These are phyloP conservation scores for Pegoplata infirma DNA, from an alignment of 2,888 invertebrate species.

Conservation along the genomic window DNA sequence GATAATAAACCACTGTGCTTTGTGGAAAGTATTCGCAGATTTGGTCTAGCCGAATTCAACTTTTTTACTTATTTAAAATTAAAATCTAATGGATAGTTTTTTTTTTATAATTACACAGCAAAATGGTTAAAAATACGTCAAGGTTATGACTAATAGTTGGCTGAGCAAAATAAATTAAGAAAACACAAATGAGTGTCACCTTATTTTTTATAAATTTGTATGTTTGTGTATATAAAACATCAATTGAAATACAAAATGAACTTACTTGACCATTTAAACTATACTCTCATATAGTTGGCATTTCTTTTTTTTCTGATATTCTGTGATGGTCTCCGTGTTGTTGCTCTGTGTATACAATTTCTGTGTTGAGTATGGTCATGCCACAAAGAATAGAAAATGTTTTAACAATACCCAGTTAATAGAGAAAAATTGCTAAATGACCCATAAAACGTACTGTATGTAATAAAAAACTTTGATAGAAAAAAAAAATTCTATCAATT, in stretches of 20 bases:
- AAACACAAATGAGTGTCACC: not conserved
- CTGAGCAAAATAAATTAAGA: too few species aligned
- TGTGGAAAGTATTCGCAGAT: too few species aligned
- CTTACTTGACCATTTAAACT: slow-evolving; percentile 58
- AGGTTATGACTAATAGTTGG: too few species aligned
- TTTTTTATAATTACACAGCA: too few species aligned
- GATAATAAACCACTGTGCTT: too few species aligned
- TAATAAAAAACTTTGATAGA: slow-evolving; percentile 37
- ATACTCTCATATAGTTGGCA: slow-evolving; percentile 12
- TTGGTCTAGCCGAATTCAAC: too few species aligned
- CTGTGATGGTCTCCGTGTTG: too few species aligned
- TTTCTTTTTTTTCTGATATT: slow-evolving; percentile 10
- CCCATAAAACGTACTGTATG: slow-evolving; percentile 64
- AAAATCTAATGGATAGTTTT: too few species aligned
- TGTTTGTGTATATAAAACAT: slow-evolving; percentile 25
- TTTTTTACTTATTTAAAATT: too few species aligned
- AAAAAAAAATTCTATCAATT: slow-evolving; percentile 25
- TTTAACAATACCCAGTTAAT: slow-evolving; percentile 51
- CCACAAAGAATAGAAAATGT: slow-evolving; percentile 30
- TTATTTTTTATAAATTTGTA: not conserved
- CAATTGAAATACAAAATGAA: slow-evolving; percentile 55
- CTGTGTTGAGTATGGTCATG: slow-evolving; percentile 56
- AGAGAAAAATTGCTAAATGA: slow-evolving; percentile 67
- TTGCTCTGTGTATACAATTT: too few species aligned
- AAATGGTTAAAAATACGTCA: too few species aligned